Percentiles rank a stretch among this genome's conserved stretches.
phyloP scores from a whole-genome alignment of 2,888 invertebrate genomes.

The Drosophila emarginata region DNA sequence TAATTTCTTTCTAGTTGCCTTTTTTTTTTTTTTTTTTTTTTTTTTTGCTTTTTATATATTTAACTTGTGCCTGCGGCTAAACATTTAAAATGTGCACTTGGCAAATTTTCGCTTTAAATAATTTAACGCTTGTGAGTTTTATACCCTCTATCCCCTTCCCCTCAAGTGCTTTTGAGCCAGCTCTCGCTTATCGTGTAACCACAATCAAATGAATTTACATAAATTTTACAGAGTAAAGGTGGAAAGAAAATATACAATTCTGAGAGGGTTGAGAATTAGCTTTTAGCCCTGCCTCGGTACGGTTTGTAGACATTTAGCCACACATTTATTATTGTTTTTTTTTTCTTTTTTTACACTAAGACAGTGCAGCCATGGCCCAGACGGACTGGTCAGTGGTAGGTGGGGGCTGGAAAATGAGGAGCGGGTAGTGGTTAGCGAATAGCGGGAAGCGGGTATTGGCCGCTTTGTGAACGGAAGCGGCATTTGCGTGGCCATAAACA shows the following conservation, averaged over 20 bases:
- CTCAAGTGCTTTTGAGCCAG: constrained; percentile 2
- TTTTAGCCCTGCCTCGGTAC: too few species aligned
- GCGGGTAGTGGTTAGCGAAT: not conserved
- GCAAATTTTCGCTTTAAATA: constrained; percentile 57
- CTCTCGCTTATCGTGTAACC: constrained; percentile 57
- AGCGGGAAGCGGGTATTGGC: not conserved
- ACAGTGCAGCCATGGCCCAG: not conserved
- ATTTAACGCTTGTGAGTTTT: constrained; percentile 54
- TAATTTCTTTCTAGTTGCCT: not conserved
- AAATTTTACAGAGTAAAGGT: constrained; percentile 52
- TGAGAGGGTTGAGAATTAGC: constrained; percentile 2
- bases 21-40: not conserved
- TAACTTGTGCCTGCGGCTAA: constrained; percentile 6
- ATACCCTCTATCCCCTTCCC: not conserved
- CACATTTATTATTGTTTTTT: not conserved
- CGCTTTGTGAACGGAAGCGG: constrained; percentile 60
- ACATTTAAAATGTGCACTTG: constrained; percentile 36
- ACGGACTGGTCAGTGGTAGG: not conserved
- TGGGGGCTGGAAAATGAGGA: not conserved
- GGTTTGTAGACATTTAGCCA: not conserved
- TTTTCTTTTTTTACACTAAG: constrained; percentile 4
- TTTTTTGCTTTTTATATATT: not conserved
- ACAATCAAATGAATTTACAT: constrained; percentile 70
- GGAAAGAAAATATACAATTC: not conserved
- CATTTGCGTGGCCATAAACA: constrained; percentile 62